A percentile compares a stretch with the other conserved stretches of the same genome.
Conservation (phyloP, 2,113 vertebrate species). For the Holacanthus passer region DNA sequence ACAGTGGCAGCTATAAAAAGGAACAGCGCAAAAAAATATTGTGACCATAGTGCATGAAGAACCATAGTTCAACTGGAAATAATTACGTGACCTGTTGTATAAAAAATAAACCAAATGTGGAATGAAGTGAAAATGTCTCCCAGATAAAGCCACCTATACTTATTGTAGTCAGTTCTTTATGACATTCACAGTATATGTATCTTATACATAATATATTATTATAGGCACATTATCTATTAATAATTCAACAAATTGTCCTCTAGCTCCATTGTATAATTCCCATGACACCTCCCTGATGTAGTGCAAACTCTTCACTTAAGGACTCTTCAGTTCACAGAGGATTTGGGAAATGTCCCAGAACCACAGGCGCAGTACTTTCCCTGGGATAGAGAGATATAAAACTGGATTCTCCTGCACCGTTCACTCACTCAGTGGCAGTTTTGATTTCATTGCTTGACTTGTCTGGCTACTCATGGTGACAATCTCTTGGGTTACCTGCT, state of each 20-base stretch:
- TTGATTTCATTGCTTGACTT: slow-evolving; percentile 26
- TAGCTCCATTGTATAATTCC: background rate
- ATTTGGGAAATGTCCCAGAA: slow-evolving; percentile 36
- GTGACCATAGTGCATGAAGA: too few species aligned
- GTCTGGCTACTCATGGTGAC: slow-evolving; percentile 30
- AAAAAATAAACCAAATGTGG: too few species aligned
- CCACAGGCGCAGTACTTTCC: background rate
- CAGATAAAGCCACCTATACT: background rate
- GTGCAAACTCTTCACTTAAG: slow-evolving; percentile 1
- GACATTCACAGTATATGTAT: background rate
- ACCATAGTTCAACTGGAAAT: too few species aligned
- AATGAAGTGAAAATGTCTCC: too few species aligned
- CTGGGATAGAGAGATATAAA: slow-evolving; percentile 18
- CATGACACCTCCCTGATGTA: background rate
- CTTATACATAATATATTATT: background rate
- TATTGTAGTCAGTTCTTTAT: background rate
- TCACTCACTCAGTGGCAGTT: slow-evolving; percentile 7
- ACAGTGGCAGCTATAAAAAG: too few species aligned
- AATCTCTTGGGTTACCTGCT: slow-evolving; percentile 40
- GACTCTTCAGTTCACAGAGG: slow-evolving; percentile 14
- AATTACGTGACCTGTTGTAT: too few species aligned
- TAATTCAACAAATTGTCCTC: background rate
- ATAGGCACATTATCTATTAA: background rate
- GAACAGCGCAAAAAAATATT: too few species aligned
- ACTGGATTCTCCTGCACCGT: slow-evolving; percentile 1